Evolutionary conservation across 2,113 vertebrate species (phyloP), one percentile per base, ranked within the genome.

Genomic region (Salvelinus namaycush): DNA sequence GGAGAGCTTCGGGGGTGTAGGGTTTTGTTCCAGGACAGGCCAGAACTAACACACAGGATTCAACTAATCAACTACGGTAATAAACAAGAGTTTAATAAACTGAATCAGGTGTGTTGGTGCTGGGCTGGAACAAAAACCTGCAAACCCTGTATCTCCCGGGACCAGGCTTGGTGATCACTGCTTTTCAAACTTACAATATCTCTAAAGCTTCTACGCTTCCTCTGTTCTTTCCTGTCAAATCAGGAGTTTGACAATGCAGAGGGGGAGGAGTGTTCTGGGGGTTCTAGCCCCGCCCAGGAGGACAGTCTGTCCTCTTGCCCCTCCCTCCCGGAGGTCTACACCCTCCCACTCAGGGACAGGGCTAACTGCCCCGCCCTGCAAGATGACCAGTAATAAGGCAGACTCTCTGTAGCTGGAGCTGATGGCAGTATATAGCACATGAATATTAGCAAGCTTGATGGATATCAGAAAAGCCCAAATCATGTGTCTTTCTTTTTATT

Each of bases 171-270:
- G 16, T 64, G 60, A 64, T 64, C 5, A 11, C 60, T 22, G 16
- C 24, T 27, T 66, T 27, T 66, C 3, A 16, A 66, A 11, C 11
- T 18, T 14, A 26, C 24, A 66, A 29, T 13, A 16, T 20, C 18
- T 14, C n/a, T 76, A 80, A 60, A 71, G 51, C 67, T 48, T 70
- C 3, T 70, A 31, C 1, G 0, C 29, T 74, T 51, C 22, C 69
- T n/a, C 12, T 27, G 18, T 68, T n/a, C 49, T 26, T 57, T 14
- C 31, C 27, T 75, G 48, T 60, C 7, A 74, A 65, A 68, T 68
- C 80, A 97, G 96, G 96, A 97, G 90, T 96, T 97, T 90, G 96
- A 97, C 91, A 97, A 97, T 91, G 93, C 96, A 0, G 96, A 97
- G 54, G 96, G 94, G 76, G 96, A 97, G 83, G 96, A 97, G 74